Base-by-base conservation (phyloP, 2,888 invertebrate genomes). In the Onchidella celtica region DNA sequence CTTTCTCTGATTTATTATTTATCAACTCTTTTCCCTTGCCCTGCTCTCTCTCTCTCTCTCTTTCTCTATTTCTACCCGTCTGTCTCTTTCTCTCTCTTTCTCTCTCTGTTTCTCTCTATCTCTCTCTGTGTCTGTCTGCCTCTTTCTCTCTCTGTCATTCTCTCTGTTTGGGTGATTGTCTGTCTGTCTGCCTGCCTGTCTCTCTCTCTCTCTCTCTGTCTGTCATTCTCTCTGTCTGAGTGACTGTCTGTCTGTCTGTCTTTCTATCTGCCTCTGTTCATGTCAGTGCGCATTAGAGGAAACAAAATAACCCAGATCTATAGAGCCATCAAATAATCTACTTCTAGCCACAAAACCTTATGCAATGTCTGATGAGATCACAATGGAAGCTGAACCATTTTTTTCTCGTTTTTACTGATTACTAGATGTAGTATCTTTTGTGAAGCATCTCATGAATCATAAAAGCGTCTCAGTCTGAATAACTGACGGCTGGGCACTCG, bases 101-200 rank as follows among this genome's bases (percentile, higher is more conserved):
- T 66, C 29, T 66, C 61, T 61, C 14, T 61, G 14, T 61, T 9
- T 61, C 61, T 61, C 14, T 61, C 61, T 61, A n/a, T 61, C n/a
- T 61, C 4, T 24, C 17, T 65, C 29, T 65, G 29, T 65, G 65
- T 65, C 65, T 65, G 65, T 65, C 65, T 65, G 65, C 29, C 65
- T 65, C 29, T 65, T 32, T 65, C 29, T 65, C 65, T 65, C 29
- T 65, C 65, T 65, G 65, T 65, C 65, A 29, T 27, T 65, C 65
- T 65, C 29, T 65, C 65, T 65, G 65, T 65, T 32, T 61, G 27
- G 4, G 4, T 61, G 27, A 17, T 4, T 61, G 27, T 61, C 21
- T 61, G 27, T 61, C 9, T 66, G 32, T 66, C 9, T 66, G 32
- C 32, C 9, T 66, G 32, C 32, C 9, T 66, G 32, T 66, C 9